Conservation (phyloP, 2,797 vertebrate genomes). For the Florisuga fusca region DNA sequence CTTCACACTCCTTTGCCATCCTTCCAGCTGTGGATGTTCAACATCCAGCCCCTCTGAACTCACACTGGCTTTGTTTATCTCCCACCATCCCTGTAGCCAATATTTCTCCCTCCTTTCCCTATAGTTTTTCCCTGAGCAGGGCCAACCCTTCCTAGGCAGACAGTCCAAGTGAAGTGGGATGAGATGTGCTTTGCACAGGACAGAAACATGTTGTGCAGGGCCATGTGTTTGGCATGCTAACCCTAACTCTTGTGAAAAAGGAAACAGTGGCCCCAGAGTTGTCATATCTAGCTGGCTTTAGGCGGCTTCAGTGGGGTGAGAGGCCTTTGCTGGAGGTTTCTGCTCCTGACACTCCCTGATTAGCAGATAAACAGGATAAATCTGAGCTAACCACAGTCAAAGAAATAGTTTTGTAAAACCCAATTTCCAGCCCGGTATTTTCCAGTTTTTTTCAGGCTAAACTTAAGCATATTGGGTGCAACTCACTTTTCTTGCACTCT, state of each 20-base stretch:
- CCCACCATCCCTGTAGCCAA: background rate
- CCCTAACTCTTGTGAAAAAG: background rate
- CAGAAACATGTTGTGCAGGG: background rate
- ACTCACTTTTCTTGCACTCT: slow-evolving; percentile 29
- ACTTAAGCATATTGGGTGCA: background rate
- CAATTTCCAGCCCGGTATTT: background rate
- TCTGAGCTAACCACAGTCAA: background rate
- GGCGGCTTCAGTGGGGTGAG: background rate
- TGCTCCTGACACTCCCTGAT: background rate
- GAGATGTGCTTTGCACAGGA: background rate
- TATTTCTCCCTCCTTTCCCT: background rate
- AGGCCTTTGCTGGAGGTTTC: background rate
- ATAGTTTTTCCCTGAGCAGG: background rate
- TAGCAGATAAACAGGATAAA: background rate
- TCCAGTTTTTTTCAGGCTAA: background rate
- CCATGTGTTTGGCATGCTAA: background rate
- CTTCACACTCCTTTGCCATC: background rate
- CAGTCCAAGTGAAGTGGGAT: background rate
- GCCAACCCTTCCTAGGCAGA: background rate
- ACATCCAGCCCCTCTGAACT: background rate
- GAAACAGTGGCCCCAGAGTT: too few species aligned
- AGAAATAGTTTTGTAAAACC: background rate
- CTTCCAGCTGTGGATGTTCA: background rate
- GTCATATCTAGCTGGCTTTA: background rate
- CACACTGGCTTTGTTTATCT: background rate